These are phyloP conservation scores for Platycercus adscitus DNA, from an alignment of 2,113 vertebrate species.

Conservation along the genomic window DNA sequence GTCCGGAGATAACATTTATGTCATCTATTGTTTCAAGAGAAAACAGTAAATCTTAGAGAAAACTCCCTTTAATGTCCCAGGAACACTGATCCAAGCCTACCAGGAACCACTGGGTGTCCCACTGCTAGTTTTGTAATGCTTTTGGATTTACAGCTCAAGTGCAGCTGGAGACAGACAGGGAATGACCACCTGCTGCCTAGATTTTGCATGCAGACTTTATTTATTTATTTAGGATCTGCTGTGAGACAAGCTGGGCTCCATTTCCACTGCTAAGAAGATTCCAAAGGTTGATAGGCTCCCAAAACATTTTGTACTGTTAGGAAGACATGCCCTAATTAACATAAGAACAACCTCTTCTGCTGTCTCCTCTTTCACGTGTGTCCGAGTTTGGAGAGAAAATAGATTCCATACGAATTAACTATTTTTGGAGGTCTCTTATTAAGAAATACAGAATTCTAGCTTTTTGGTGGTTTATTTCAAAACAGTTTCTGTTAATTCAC, in stretches of 20 bases:
- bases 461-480: neutral
- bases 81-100: neutral
- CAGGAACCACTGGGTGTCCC: constrained; percentile 19
- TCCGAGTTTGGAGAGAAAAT: neutral
- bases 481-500: neutral
- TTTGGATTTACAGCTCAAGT: constrained; percentile 56
- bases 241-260: constrained; percentile 22
- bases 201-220: constrained; percentile 61
- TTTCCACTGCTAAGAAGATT: constrained; percentile 25
- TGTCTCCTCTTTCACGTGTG: neutral
- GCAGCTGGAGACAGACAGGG: constrained; percentile 51
- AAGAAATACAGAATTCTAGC: neutral
- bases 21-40: constrained; percentile 54
- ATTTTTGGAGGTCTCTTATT: neutral
- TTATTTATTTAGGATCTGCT: constrained; percentile 51
- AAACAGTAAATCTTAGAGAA: constrained; percentile 45
- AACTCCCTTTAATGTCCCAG: constrained; percentile 38
- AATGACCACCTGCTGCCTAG: constrained; percentile 62
- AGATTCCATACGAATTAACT: neutral
- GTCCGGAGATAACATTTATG: constrained; percentile 40
- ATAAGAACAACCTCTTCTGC: neutral
- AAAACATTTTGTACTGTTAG: constrained; percentile 31
- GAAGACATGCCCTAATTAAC: neutral
- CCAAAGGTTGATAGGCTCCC: constrained; percentile 19
- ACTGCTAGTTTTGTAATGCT: constrained; percentile 40